phyloP scores from a whole-genome alignment of 2,113 vertebrate species.

The Pluvialis apricaria region DNA sequence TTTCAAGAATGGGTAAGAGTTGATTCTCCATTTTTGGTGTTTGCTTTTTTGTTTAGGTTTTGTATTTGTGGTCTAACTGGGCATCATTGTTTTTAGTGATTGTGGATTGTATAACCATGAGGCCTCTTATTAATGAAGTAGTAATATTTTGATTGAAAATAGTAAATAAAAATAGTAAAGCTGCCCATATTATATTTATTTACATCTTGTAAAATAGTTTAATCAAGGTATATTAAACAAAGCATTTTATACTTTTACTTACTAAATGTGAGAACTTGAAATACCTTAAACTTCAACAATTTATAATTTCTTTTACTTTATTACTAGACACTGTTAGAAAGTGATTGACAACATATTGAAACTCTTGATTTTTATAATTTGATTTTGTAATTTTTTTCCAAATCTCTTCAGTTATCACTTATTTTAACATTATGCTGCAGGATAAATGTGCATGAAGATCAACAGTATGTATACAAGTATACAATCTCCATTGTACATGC shows the following conservation, averaged over 20 bases:
- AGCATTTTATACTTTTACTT: neutral
- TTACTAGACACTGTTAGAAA: neutral
- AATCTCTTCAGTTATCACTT: constrained; percentile 71
- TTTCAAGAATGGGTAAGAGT: constrained; percentile 95
- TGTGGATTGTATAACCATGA: neutral
- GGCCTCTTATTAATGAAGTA: neutral
- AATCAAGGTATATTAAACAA: neutral
- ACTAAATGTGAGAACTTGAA: neutral
- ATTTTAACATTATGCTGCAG: constrained; percentile 79
- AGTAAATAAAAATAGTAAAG: neutral
- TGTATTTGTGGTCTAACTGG: neutral
- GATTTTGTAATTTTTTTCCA: constrained; percentile 55
- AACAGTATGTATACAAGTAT: constrained; percentile 75
- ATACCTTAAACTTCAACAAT: neutral
- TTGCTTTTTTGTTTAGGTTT: neutral
- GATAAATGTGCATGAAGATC: constrained; percentile 73
- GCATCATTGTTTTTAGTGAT: neutral
- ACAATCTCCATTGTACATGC: constrained; percentile 1
- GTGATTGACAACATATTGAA: neutral
- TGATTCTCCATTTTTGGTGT: neutral
- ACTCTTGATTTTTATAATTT: constrained; percentile 17
- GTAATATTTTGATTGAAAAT: neutral
- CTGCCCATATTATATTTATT: neutral
- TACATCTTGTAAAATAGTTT: neutral
- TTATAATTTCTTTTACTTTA: neutral